Conservation (phyloP, 1,140 invertebrate genomes). For the Zaprionus camerounensis region DNA sequence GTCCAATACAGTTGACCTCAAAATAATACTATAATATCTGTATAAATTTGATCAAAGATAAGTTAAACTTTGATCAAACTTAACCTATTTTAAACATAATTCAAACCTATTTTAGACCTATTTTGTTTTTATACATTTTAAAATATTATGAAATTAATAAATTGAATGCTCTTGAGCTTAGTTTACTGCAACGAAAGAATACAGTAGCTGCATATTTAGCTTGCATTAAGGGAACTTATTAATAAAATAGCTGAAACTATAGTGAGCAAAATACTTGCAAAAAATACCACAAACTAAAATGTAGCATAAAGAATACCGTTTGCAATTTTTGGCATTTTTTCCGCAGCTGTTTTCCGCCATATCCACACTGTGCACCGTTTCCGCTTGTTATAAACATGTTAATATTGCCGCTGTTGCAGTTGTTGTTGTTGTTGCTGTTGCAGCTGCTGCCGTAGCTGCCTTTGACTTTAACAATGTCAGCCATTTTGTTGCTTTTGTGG, state of each 20-base stretch:
- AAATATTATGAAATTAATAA: not conserved
- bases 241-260: not conserved
- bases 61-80: no score
- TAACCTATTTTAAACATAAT: not conserved
- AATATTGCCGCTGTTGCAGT: conserved; percentile 18
- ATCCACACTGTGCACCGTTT: conserved; percentile 24
- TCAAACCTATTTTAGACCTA: not conserved
- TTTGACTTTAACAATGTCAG: conserved; percentile 73
- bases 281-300: conserved; percentile 2
- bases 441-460: conserved; percentile 12
- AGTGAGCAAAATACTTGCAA: not conserved
- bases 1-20: no score
- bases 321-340: not conserved
- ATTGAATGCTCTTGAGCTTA: not conserved
- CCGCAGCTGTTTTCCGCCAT: not conserved
- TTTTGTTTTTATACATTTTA: not conserved
- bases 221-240: not conserved
- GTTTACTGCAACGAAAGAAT: not conserved
- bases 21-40: no score
- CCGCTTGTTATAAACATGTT: conserved; percentile 48
- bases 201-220: not conserved
- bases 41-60: no score
- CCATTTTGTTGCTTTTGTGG: conserved; percentile 71
- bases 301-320: not conserved
- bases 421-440: not conserved